Conservation (phyloP, 1,140 invertebrate genomes). For the Homalodisca vitripennis region DNA sequence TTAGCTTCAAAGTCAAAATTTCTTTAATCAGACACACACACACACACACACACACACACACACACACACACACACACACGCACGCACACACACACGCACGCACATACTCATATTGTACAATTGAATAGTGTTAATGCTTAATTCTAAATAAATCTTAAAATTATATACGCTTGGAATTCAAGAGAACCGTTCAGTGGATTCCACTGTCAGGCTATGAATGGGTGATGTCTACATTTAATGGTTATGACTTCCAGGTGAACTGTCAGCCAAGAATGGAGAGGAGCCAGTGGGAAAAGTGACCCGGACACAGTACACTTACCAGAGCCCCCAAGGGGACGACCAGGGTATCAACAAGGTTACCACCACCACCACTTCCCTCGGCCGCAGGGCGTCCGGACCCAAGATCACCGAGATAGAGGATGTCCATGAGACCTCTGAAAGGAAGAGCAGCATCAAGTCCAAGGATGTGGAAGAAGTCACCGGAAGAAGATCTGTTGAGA, state of each 20-base stretch:
- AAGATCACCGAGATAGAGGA: conserved; percentile 37
- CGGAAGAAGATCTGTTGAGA: not conserved
- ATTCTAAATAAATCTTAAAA: no score
- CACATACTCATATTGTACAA: no score
- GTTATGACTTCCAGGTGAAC: conserved; percentile 58
- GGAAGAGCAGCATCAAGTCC: conserved; percentile 3
- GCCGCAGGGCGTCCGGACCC: conserved; percentile 32
- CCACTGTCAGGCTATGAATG: no score
- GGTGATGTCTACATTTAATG: no score
- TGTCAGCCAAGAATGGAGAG: conserved; percentile 62
- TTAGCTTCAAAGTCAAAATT: no score
- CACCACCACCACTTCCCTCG: conserved; percentile 38
- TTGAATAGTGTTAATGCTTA: not conserved
- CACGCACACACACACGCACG: no score
- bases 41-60: no score
- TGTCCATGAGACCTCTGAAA: no score
- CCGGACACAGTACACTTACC: conserved; percentile 57
- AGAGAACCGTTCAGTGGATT: no score
- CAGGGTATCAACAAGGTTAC: conserved; percentile 29
- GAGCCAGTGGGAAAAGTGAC: conserved; percentile 63
- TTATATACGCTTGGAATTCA: no score
- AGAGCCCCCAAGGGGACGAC: conserved; percentile 37
- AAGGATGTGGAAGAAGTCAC: conserved; percentile 4
- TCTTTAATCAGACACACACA: no score
- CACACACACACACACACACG: no score